These are phyloP conservation scores for Drosophila bocki DNA, from an alignment of 1,140 invertebrate species.

Conservation along the genomic window DNA sequence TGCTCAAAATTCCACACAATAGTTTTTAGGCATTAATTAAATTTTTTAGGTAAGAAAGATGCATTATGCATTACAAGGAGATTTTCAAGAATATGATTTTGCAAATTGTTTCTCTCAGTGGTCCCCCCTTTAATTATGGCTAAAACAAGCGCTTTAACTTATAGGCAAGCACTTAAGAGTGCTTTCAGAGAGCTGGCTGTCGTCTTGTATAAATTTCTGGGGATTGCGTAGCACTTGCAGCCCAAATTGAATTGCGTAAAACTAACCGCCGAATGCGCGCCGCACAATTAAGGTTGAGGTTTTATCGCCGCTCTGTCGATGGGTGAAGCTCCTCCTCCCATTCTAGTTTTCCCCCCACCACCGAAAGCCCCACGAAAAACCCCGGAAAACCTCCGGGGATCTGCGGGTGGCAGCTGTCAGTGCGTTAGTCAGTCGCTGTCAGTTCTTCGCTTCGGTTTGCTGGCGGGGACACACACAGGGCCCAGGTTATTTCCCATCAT, in stretches of 20 bases:
- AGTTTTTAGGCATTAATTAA: no score
- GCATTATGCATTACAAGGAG: background rate
- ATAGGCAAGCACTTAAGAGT: conserved; percentile 34
- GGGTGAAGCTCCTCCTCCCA: conserved; percentile 7
- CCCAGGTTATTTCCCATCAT: background rate
- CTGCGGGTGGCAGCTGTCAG: conserved; percentile 81
- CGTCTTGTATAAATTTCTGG: conserved; percentile 65
- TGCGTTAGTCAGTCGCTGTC: conserved; percentile 81
- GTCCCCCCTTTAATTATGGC: conserved; percentile 51
- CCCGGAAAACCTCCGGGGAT: conserved; percentile 29
- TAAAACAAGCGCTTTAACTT: conserved; percentile 41
- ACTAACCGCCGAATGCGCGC: conserved; percentile 81
- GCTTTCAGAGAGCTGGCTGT: conserved; percentile 54
- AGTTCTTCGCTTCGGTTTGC: conserved; percentile 48
- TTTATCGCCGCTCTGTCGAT: conserved; percentile 59
- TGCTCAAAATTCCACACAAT: background rate
- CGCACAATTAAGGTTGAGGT: conserved; percentile 82
- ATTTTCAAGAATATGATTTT: background rate
- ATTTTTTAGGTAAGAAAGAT: background rate
- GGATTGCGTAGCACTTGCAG: conserved; percentile 58
- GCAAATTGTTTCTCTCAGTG: conserved; percentile 16
- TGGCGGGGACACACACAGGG: conserved; percentile 19
- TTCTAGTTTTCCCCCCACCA: background rate
- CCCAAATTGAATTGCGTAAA: conserved; percentile 80
- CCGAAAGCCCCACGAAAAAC: background rate